Evolutionary conservation across 2,113 vertebrate species (phyloP), one percentile per base, ranked within the genome.

Genomic region (Ursus arctos): DNA sequence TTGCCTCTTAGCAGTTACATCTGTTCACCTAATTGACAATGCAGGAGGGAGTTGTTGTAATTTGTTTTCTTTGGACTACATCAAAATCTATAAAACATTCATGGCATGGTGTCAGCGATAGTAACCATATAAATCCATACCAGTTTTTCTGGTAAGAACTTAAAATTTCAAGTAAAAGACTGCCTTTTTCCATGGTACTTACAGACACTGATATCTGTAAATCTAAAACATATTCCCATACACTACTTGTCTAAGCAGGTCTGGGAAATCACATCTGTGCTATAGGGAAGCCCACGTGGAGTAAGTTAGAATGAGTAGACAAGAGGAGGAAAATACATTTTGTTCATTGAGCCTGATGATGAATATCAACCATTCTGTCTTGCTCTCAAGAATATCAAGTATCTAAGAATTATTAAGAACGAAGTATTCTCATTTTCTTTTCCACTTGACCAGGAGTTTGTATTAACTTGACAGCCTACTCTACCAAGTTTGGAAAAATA

Each of bases 21-120:
- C 91, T 98, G 88, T 65, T 98, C 63, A 97, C 95, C 69, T 97
- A 98, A 96, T 89, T 97, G 97, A 96, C n/a, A 36, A 65, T 15
- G 0, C 93, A 91, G 83, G 1, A 31, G 92, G 94, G 96, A 9
- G 0, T 33, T 88, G 80, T 69, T 96, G 55, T 96, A 97, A 94
- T 96, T 98, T 97, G 88, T 87, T 98, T 96, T 93, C 93, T 97
- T 98, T 98, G 98, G 87, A 80, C 94, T 96, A 83, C 84, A 93
- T 84, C 77, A 97, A 88, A 97, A 97, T 94, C 96, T 94, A 72
- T 71, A 90, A 98, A 98, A 95, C 90, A 85, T 97, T 95, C 86
- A 94, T 91, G 8, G 7, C 71, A 55, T 24, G 53, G 91, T 97
- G 93, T 95, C 55, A 85, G 57, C 63, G 49, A 49, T 26, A 61